Percentiles rank a stretch among this genome's conserved stretches.
Evolutionary conservation across 1,140 invertebrate genomes (phyloP).

Genomic region (Chironomus striatipennis): DNA sequence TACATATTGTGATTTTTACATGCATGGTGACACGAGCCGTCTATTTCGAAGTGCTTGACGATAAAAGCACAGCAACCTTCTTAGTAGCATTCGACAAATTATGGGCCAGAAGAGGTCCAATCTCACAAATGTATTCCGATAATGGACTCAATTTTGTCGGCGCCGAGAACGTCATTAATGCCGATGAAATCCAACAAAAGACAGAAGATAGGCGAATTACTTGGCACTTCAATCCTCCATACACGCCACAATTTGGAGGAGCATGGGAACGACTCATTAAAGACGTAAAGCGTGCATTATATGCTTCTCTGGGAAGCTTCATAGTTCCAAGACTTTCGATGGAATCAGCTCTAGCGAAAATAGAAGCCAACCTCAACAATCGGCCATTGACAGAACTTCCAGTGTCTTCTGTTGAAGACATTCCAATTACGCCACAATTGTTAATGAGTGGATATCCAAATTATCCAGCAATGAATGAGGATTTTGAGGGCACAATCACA

Average conservation of each 20-base stretch:
- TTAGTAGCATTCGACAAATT: background rate
- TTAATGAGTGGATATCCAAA: slow-evolving; percentile 24
- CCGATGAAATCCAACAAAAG: background rate
- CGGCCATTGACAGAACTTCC: slow-evolving; percentile 29
- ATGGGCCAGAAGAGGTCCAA: background rate
- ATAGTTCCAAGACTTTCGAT: too few relatives aligned
- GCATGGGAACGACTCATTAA: slow-evolving; percentile 32
- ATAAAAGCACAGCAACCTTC: slow-evolving; percentile 21
- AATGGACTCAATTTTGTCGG: slow-evolving; percentile 32
- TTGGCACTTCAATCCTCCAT: slow-evolving; percentile 30
- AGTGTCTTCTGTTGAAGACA: slow-evolving; percentile 26
- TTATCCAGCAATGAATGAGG: too few relatives aligned
- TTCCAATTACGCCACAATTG: slow-evolving; percentile 29
- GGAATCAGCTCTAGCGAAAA: too few relatives aligned
- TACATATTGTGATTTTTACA: slow-evolving; percentile 30
- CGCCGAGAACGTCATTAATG: slow-evolving; percentile 11
- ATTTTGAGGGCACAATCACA: too few relatives aligned
- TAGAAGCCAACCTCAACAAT: slow-evolving; percentile 26
- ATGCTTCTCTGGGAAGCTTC: background rate
- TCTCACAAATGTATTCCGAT: slow-evolving; percentile 27
- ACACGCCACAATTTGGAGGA: slow-evolving; percentile 30
- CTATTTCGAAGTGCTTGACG: slow-evolving; percentile 29
- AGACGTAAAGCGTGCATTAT: background rate
- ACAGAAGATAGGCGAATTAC: too few relatives aligned
- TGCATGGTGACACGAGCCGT: slow-evolving; percentile 30